A percentile compares a stretch with the other conserved stretches of the same genome.
phyloP scores from a whole-genome alignment of 2,888 invertebrate genomes.

The Chymomyza fuscimana region DNA sequence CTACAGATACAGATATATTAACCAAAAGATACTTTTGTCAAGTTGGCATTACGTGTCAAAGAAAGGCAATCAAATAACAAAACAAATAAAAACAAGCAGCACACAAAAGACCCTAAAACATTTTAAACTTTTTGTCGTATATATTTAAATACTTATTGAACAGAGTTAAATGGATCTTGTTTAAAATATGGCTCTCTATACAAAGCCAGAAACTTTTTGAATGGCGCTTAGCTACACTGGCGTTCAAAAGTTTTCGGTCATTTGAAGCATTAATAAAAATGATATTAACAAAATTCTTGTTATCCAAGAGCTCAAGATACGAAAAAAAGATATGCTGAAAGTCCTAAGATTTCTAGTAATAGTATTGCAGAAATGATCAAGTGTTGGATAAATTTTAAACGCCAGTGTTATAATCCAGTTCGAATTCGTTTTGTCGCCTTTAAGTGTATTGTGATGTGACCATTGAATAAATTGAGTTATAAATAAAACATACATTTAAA shows the following conservation, averaged over 20 bases:
- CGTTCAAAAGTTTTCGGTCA: no score
- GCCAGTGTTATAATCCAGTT: not conserved
- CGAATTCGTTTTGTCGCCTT: not conserved
- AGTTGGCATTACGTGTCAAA: not conserved
- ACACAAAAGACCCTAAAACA: not conserved
- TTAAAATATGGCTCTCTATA: not conserved
- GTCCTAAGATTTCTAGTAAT: no score
- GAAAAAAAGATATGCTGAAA: no score
- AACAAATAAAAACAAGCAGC: not conserved
- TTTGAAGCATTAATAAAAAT: no score
- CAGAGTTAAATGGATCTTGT: not conserved
- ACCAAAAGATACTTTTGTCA: not conserved
- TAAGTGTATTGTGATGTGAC: not conserved
- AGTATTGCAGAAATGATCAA: no score
- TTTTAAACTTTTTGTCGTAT: not conserved
- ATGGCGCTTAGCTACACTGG: not conserved
- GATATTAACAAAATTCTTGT: no score
- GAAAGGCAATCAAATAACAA: not conserved
- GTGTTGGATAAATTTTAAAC: no score
- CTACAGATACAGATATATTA: slow-evolving; percentile 20
- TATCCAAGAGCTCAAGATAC: no score
- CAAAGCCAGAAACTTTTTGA: not conserved
- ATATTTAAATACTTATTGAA: not conserved
- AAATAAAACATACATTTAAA: slow-evolving; percentile 44
- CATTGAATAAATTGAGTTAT: slow-evolving; percentile 10